These are phyloP conservation scores for Psammodynastes pulverulentus DNA, from an alignment of 2,113 vertebrate genomes.

Conservation along the genomic window DNA sequence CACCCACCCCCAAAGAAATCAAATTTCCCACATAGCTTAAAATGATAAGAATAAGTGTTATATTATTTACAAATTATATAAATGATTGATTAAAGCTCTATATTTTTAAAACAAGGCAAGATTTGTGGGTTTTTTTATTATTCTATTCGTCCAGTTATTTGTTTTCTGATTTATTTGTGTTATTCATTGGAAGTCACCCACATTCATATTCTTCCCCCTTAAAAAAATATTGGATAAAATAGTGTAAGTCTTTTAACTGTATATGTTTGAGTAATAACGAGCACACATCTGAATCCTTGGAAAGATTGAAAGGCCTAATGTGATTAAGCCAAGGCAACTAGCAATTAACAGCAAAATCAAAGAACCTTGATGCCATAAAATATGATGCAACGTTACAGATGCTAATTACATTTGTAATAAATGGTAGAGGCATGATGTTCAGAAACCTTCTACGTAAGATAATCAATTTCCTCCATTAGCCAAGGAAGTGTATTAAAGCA, in stretches of 20 bases:
- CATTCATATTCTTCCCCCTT: neutral
- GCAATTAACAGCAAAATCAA: constrained; percentile 36
- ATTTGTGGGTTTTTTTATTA: neutral
- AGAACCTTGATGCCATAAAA: constrained; percentile 40
- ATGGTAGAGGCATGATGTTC: constrained; percentile 32
- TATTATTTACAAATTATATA: neutral
- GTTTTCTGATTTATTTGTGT: neutral
- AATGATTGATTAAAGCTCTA: neutral
- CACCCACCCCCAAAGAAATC: neutral
- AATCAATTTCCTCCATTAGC: constrained; percentile 48
- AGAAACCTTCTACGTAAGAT: constrained; percentile 35
- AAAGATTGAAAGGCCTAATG: constrained; percentile 5
- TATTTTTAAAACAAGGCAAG: neutral
- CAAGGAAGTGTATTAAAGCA: constrained; percentile 44
- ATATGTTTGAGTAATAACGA: neutral
- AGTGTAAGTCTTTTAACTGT: neutral
- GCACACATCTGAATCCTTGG: neutral
- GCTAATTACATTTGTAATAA: constrained; percentile 41
- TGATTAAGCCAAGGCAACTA: constrained; percentile 28
- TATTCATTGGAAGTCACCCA: neutral
- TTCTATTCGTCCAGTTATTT: neutral
- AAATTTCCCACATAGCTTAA: neutral
- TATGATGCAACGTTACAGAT: constrained; percentile 16
- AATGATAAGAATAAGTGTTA: neutral
- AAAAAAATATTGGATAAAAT: neutral